These are phyloP conservation scores for Osmerus mordax DNA, from an alignment of 2,113 vertebrate genomes.

Conservation along the genomic window DNA sequence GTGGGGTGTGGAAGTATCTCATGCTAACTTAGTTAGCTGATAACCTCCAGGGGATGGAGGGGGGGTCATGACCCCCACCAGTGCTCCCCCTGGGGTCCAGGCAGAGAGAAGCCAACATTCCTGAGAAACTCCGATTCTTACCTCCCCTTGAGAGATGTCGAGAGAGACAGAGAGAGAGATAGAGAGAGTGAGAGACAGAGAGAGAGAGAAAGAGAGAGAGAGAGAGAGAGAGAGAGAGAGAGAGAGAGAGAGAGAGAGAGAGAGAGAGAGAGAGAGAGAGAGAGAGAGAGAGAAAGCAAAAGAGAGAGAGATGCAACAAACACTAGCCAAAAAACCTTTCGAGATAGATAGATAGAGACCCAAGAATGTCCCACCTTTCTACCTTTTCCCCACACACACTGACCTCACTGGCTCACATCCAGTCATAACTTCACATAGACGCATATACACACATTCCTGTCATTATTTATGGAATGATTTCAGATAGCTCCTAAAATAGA, in stretches of 20 bases:
- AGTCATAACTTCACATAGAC: conserved; percentile 53
- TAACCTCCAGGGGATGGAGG: conserved; percentile 72
- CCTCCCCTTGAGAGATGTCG: conserved; percentile 57
- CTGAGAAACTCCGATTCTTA: conserved; percentile 72
- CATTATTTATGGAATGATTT: conserved; percentile 68
- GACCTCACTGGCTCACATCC: conserved; percentile 11
- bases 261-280: too few relatives aligned
- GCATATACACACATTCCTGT: conserved; percentile 54
- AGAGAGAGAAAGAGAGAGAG: too few relatives aligned
- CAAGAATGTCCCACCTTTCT: conserved; percentile 17
- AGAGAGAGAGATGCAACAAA: too few relatives aligned
- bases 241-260: too few relatives aligned
- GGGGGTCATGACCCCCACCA: conserved; percentile 70
- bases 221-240: too few relatives aligned
- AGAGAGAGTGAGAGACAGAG: conserved; percentile 36
- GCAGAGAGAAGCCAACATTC: conserved; percentile 75
- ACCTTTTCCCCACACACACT: conserved; percentile 49
- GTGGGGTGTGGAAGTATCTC: conserved; percentile 79
- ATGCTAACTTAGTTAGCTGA: conserved; percentile 80
- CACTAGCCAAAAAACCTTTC: too few relatives aligned
- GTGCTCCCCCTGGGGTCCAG: conserved; percentile 65
- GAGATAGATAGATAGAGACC: too few relatives aligned
- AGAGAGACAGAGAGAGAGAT: conserved; percentile 39
- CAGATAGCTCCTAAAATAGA: conserved; percentile 66
- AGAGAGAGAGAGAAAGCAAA: too few relatives aligned